Evolutionary conservation across 1,140 invertebrate genomes (phyloP).

Genomic region (Drosophila orena): DNA sequence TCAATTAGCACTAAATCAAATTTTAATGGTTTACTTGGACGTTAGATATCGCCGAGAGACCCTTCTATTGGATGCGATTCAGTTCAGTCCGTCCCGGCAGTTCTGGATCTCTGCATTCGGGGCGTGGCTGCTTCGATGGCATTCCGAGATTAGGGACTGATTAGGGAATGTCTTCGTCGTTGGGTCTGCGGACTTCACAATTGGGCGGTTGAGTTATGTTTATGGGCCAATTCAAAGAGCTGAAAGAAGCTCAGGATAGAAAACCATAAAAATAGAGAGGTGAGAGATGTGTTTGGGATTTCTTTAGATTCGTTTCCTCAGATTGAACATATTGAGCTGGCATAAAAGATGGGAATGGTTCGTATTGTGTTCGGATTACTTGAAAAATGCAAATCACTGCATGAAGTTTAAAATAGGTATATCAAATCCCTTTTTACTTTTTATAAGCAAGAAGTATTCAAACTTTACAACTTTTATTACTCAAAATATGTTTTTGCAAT

Average conservation of each 20-base stretch:
- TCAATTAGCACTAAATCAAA: constrained; percentile 81
- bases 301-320: constrained; percentile 14
- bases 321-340: constrained; percentile 1
- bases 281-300: constrained; percentile 21
- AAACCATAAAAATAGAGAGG: constrained; percentile 14
- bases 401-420: too few relatives aligned
- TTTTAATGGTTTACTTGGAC: constrained; percentile 38
- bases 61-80: neutral
- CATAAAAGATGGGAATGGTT: constrained; percentile 15
- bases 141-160: constrained; percentile 17
- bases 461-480: neutral
- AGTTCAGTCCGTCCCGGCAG: neutral
- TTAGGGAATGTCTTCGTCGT: constrained; percentile 34
- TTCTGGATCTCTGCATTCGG: constrained; percentile 9
- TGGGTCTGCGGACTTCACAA: constrained; percentile 23
- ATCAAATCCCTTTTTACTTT: too few relatives aligned
- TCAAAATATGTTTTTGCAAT: too few relatives aligned
- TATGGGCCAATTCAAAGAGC: constrained; percentile 21
- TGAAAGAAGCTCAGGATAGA: constrained; percentile 24
- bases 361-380: too few relatives aligned
- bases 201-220: constrained; percentile 20
- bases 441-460: too few relatives aligned
- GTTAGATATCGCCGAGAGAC: constrained; percentile 6
- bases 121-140: constrained; percentile 34
- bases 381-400: too few relatives aligned